Evolutionary conservation across 2,888 invertebrate genomes (phyloP).

Genomic region (Fragum sueziense): DNA sequence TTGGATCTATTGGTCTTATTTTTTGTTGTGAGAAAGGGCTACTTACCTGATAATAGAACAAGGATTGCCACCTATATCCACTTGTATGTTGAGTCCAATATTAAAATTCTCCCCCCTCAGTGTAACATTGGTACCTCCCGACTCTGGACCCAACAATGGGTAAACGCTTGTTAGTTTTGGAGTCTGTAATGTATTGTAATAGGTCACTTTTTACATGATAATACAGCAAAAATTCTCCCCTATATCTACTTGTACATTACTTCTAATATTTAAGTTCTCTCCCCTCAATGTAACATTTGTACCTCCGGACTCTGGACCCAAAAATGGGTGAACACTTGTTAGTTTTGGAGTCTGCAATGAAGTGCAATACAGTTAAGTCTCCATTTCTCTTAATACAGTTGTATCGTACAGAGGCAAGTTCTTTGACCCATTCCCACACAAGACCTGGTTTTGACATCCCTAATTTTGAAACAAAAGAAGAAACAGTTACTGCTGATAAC

Average conservation of each 20-base stretch:
- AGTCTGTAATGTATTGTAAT: conserved; percentile 54
- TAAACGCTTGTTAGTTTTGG: conserved; percentile 36
- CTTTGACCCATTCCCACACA: no score
- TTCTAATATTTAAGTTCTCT: conserved; percentile 76
- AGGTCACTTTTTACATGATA: no score
- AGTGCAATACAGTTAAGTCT: no score
- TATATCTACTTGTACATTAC: conserved; percentile 60
- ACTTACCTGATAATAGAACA: conserved; percentile 56
- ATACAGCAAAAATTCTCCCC: conserved; percentile 54
- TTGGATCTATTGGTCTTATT: no score
- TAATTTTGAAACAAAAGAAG: no score
- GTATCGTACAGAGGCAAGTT: no score
- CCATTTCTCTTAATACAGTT: no score
- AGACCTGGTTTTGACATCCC: no score
- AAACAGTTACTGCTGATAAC: no score
- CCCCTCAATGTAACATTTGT: conserved; percentile 80
- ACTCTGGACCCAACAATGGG: conserved; percentile 77
- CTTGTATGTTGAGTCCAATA: conserved; percentile 68
- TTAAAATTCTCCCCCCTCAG: conserved; percentile 78
- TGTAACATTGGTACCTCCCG: conserved; percentile 81
- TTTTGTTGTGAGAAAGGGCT: no score
- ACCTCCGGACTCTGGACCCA: conserved; percentile 82
- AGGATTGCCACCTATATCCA: conserved; percentile 58
- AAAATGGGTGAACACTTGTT: conserved; percentile 43
- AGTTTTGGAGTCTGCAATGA: conserved; percentile 50